A percentile compares a stretch with the other conserved stretches of the same genome.
phyloP scores from a whole-genome alignment of 1,140 invertebrate genomes.

The Penaeus indicus region DNA sequence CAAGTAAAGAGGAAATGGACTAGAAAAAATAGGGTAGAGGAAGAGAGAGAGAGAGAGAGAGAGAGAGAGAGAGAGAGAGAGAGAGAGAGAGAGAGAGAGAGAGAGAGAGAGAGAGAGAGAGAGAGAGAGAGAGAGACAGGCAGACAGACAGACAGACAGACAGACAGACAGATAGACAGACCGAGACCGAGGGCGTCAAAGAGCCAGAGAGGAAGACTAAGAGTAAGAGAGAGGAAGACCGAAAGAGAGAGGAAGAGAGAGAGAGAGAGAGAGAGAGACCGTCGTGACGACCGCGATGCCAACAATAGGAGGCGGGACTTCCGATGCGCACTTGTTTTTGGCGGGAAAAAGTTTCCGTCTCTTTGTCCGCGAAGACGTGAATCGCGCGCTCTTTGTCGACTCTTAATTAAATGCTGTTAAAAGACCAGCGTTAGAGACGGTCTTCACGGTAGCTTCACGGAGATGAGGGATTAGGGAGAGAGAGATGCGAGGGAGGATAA shows the following conservation, averaged over 20 bases:
- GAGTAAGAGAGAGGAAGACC: slow-evolving; percentile 12
- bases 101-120: background rate
- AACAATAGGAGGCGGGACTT: slow-evolving; percentile 26
- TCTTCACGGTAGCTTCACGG: background rate
- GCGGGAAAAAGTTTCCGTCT: slow-evolving; percentile 12
- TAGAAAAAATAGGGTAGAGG: too few species aligned
- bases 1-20: too few species aligned
- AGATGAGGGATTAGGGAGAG: background rate
- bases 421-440: background rate
- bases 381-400: slow-evolving; percentile 21
- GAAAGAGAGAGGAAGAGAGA: background rate
- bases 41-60: slow-evolving; percentile 1
- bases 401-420: background rate
- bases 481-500: background rate
- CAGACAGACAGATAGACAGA: background rate
- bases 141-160: too few species aligned
- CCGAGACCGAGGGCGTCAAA: background rate
- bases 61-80: background rate
- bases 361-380: slow-evolving; percentile 13
- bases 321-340: slow-evolving; percentile 17
- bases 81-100: background rate
- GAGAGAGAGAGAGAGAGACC: background rate
- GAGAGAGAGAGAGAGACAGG: too few species aligned
- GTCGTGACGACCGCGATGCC: background rate
- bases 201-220: background rate